A percentile compares a stretch with the other conserved stretches of the same genome.
Conservation (phyloP, 2,797 vertebrate genomes). For the Rhinichthys osculus region DNA sequence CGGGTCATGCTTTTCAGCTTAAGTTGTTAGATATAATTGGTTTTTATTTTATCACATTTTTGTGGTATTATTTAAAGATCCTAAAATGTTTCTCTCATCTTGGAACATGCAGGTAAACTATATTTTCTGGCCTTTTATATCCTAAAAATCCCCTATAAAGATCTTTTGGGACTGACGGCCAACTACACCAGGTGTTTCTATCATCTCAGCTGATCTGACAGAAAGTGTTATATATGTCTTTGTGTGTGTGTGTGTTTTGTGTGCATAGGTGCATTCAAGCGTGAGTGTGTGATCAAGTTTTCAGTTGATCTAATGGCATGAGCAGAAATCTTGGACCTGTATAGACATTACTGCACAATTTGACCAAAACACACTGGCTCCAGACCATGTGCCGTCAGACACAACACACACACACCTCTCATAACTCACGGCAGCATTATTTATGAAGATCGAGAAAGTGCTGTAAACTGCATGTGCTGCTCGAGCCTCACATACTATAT, state of each 20-base stretch:
- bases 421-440: slow-evolving; percentile 15
- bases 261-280: background rate
- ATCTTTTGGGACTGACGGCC: background rate
- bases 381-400: background rate
- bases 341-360: background rate
- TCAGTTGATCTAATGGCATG: slow-evolving; percentile 18
- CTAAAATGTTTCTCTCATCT: slow-evolving; percentile 11
- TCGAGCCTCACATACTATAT: background rate
- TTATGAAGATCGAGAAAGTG: background rate
- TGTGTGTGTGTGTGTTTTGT: slow-evolving; percentile 4
- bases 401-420: background rate
- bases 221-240: background rate
- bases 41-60: slow-evolving; percentile 32
- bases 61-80: slow-evolving; percentile 11
- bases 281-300: background rate
- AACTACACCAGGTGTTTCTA: slow-evolving; percentile 32
- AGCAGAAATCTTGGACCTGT: slow-evolving; percentile 17
- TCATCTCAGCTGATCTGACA: slow-evolving; percentile 22
- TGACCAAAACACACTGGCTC: background rate
- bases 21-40: slow-evolving; percentile 26
- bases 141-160: background rate
- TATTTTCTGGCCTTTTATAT: background rate
- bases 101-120: slow-evolving; percentile 21
- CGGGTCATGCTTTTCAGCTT: background rate
- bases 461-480: background rate